phyloP scores from a whole-genome alignment of 2,113 vertebrate genomes.

The Lontra canadensis region DNA sequence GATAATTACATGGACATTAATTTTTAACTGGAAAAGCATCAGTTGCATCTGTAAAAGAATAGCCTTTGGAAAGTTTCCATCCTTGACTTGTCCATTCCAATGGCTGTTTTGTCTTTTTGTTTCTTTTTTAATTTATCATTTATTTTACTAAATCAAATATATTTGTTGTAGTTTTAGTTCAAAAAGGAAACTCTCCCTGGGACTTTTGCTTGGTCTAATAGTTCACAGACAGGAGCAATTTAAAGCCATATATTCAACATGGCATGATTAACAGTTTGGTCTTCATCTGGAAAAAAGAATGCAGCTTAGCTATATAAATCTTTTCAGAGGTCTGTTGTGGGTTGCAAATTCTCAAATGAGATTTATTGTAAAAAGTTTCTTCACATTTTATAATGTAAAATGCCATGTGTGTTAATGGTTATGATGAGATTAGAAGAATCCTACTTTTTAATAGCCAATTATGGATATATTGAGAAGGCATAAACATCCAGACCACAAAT shows the following conservation, averaged over 20 bases:
- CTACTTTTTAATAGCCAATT: background rate
- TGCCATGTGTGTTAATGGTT: background rate
- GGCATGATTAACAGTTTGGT: background rate
- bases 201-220: background rate
- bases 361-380: background rate
- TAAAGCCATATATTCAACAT: background rate
- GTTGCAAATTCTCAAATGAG: background rate
- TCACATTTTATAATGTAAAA: background rate
- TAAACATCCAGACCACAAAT: background rate
- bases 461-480: background rate
- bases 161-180: background rate
- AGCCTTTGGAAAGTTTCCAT: background rate
- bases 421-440: background rate
- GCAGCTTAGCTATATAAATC: background rate
- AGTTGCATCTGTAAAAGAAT: background rate
- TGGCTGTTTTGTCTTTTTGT: background rate
- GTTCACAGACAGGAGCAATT: background rate
- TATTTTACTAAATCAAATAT: background rate
- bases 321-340: background rate
- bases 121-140: background rate
- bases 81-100: background rate
- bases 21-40: background rate
- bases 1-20: background rate
- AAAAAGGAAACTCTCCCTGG: background rate
- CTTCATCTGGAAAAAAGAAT: background rate